phyloP scores from a whole-genome alignment of 2,888 invertebrate species.

The Agapetus fuscipes region DNA sequence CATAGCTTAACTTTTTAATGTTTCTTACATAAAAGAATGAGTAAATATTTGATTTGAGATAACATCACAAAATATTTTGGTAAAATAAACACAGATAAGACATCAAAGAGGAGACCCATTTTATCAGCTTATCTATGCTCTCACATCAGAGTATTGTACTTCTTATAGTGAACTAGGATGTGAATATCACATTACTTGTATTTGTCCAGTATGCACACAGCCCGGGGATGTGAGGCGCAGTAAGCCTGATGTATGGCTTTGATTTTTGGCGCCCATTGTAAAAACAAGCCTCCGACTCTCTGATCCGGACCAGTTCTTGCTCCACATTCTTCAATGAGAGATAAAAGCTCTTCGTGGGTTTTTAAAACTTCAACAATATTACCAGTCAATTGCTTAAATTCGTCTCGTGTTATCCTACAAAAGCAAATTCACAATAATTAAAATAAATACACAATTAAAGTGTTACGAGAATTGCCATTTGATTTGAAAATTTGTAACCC shows the following conservation, averaged over 20 bases:
- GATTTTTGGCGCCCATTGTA: constrained; percentile 72
- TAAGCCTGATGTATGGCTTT: constrained; percentile 81
- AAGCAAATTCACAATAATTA: background rate
- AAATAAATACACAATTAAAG: constrained; percentile 1
- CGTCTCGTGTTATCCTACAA: constrained; percentile 67
- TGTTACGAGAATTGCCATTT: background rate
- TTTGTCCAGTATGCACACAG: constrained; percentile 87
- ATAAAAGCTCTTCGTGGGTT: constrained; percentile 72
- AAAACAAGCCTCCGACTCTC: constrained; percentile 83
- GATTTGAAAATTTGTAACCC: background rate
- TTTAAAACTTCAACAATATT: constrained; percentile 83
- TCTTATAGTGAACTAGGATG: no score
- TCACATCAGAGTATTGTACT: no score
- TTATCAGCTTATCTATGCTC: no score
- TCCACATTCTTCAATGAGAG: constrained; percentile 70
- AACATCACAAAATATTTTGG: no score
- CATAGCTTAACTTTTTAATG: no score
- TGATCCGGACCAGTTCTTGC: constrained; percentile 63
- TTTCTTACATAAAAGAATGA: no score
- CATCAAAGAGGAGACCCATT: no score
- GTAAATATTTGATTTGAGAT: no score
- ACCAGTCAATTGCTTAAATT: constrained; percentile 78
- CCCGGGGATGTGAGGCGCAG: constrained; percentile 89
- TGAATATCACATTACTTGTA: constrained; percentile 59
- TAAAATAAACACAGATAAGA: no score